These are phyloP conservation scores for Epinephelus coioides DNA, from an alignment of 2,797 vertebrate genomes.

Conservation along the genomic window DNA sequence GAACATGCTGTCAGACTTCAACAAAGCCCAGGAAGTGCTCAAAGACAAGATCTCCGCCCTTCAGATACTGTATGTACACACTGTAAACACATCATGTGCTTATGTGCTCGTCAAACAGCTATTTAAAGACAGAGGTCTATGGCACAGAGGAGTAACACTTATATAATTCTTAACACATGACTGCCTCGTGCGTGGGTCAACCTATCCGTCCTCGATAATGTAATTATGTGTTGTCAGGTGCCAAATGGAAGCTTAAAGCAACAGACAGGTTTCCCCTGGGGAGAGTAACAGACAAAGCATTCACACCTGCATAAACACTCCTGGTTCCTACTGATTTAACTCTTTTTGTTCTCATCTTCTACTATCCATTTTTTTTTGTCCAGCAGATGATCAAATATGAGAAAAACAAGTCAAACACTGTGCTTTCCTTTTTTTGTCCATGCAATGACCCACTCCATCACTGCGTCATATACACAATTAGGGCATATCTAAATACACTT, in stretches of 20 bases:
- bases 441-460: neutral
- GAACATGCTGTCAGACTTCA: constrained; percentile 98
- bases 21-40: constrained; percentile 98
- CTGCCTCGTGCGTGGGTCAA: neutral
- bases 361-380: neutral
- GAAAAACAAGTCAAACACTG: neutral
- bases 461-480: neutral
- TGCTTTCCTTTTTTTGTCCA: neutral
- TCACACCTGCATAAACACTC: constrained; percentile 1
- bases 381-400: neutral
- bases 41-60: constrained; percentile 99
- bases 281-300: neutral
- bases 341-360: neutral
- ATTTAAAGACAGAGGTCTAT: neutral
- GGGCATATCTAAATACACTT: neutral
- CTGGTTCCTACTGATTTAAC: neutral
- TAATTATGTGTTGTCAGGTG: constrained; percentile 15
- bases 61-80: constrained; percentile 93
- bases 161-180: neutral
- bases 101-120: constrained; percentile 16
- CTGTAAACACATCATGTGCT: constrained; percentile 26
- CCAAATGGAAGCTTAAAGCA: constrained; percentile 13
- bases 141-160: neutral
- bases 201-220: constrained; percentile 16
- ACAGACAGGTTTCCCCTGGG: constrained; percentile 9